phyloP scores from a whole-genome alignment of 1,140 invertebrate genomes.

The Zaprionus taronus region DNA sequence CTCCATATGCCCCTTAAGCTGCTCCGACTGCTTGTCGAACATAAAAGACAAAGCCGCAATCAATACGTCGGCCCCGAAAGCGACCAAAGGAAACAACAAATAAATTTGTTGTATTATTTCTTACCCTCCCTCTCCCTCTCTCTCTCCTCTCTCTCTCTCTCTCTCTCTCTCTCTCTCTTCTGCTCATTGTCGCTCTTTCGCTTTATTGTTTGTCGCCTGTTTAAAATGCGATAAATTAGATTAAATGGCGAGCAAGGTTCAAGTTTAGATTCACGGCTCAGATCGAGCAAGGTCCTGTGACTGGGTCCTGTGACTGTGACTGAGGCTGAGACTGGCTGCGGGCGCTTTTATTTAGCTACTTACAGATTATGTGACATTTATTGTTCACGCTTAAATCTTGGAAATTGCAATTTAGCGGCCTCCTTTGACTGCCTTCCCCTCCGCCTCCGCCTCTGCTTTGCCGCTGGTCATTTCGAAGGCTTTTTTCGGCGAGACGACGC shows the following conservation, averaged over 20 bases:
- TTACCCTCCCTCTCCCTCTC: neutral
- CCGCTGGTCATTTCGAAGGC: slow-evolving; percentile 48
- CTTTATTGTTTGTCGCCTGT: slow-evolving; percentile 74
- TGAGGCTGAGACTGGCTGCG: slow-evolving; percentile 6
- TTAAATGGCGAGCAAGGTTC: slow-evolving; percentile 57
- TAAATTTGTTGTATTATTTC: slow-evolving; percentile 70
- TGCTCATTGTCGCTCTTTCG: slow-evolving; percentile 4
- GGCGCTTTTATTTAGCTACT: slow-evolving; percentile 78
- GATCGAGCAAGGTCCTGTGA: neutral
- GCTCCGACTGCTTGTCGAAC: neutral
- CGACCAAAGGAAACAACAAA: slow-evolving; percentile 68
- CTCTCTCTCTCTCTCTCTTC: neutral
- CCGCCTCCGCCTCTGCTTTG: neutral
- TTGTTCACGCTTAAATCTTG: slow-evolving; percentile 82
- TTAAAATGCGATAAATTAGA: slow-evolving; percentile 83
- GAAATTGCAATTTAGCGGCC: slow-evolving; percentile 79
- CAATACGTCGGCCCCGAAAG: slow-evolving; percentile 31
- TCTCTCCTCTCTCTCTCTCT: too few relatives aligned
- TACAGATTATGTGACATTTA: slow-evolving; percentile 83
- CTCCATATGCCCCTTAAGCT: neutral
- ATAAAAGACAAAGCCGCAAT: slow-evolving; percentile 53
- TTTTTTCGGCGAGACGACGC: neutral
- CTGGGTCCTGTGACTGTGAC: neutral
- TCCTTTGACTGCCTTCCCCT: slow-evolving; percentile 14
- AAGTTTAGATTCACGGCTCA: neutral